Evolutionary conservation across 2,888 invertebrate species (phyloP).

Genomic region (Himalopsyche kuldschensis): DNA sequence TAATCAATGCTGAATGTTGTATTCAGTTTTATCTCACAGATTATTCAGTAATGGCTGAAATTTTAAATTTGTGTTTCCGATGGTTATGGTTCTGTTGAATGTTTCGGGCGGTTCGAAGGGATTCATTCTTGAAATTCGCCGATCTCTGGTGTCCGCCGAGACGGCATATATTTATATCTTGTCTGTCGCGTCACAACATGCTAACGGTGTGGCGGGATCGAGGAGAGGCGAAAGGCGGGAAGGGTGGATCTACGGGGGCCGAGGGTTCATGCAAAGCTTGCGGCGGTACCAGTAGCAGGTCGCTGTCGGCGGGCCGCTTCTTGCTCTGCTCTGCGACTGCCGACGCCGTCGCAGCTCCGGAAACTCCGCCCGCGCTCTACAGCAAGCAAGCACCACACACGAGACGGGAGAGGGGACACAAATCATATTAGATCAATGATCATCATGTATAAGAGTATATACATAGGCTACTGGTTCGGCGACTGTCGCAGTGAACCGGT

Average conservation of each 20-base stretch:
- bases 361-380: conserved; percentile 51
- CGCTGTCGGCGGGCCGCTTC: conserved; percentile 90
- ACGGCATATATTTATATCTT: not conserved
- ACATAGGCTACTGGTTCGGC: conserved; percentile 12
- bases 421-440: conserved; percentile 36
- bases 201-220: conserved; percentile 41
- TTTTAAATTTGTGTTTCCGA: too few relatives aligned
- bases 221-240: conserved; percentile 44
- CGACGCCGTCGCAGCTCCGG: conserved; percentile 61
- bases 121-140: not conserved
- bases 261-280: conserved; percentile 67
- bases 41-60: too few relatives aligned
- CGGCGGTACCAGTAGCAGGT: conserved; percentile 92
- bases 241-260: conserved; percentile 44
- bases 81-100: not conserved
- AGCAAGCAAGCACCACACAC: conserved; percentile 38
- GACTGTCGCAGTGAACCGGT: not conserved
- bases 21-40: too few relatives aligned
- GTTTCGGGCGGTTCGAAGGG: not conserved
- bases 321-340: conserved; percentile 85
- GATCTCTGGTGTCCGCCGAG: not conserved
- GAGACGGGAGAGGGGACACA: conserved; percentile 31
- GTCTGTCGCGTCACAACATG: conserved; percentile 28
- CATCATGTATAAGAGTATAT: conserved; percentile 17
- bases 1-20: too few relatives aligned